Evolutionary conservation across 2,797 vertebrate species (phyloP), one percentile per base, ranked within the genome.

Genomic region (Rhadinocentrus ornatus): DNA sequence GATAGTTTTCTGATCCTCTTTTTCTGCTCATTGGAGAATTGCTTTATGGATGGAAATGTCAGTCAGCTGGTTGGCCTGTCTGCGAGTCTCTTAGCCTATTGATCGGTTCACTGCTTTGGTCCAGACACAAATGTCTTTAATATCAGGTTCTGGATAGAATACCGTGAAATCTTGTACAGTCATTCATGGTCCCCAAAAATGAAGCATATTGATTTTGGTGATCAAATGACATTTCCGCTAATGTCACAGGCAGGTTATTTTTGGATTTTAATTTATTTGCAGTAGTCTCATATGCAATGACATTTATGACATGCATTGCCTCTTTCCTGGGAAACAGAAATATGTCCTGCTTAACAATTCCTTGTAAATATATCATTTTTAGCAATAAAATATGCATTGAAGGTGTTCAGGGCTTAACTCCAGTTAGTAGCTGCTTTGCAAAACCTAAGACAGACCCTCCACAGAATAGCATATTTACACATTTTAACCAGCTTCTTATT

Each of bases 1-100:
- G 46, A 65, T 75, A 64, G 75, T 72, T 59, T 73, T 72, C 57
- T 64, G 52, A 64, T 69, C 13, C 18, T 74, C 24, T 70, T 66
- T 46, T 58, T 15, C 22, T 29, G 15, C 16, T 52, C 29, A n/a
- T 39, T 55, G 34, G 24, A 55, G 56, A 41, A 54, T 57, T 35
- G 16, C 54, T 80, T 24, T 29, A 20, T 31, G 41, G 46, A 68
- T n/a, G 46, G 50, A 62, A 44, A 29, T 66, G 61, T 70, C 41
- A 24, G 60, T 65, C 20, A 58, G 27, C 13, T 31, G 12, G 22
- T 52, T 31, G 56, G 29, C 55, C 10, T 27, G 64, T 59, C 63
- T 69, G 56, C 34, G 6, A 16, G 52, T 69, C 34, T 1, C 18
- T 54, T 63, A 32, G 37, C 26, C 20, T 71, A 68, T 68, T 68